Percentiles rank a stretch among this genome's conserved stretches.
Conservation (phyloP, 2,113 vertebrate genomes). For the Bombycilla garrulus region DNA sequence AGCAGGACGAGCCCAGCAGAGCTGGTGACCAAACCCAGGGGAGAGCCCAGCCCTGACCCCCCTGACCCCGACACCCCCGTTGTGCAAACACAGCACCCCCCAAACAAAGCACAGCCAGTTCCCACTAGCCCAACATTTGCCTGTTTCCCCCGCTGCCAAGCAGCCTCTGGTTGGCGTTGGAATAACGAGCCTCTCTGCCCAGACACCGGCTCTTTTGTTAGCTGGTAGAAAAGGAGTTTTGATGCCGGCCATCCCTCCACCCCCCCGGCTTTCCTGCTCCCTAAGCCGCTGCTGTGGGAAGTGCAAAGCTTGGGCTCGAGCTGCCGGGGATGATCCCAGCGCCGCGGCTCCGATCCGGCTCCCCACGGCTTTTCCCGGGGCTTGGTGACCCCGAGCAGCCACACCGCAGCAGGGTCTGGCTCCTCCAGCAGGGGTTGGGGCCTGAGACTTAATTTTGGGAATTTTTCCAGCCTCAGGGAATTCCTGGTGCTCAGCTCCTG, state of each 20-base stretch:
- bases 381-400: neutral
- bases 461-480: neutral
- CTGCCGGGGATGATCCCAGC: neutral
- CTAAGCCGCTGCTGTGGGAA: neutral
- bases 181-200: neutral
- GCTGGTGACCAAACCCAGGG: rapidly evolving
- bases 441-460: neutral
- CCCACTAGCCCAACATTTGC: constrained; percentile 69
- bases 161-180: constrained; percentile 49
- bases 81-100: constrained; percentile 25
- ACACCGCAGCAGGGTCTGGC: rapidly evolving
- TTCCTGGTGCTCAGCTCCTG: neutral
- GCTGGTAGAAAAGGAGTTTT: neutral
- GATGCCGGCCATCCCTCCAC: neutral
- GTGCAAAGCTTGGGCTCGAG: neutral
- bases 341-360: neutral
- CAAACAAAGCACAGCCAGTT: constrained; percentile 46
- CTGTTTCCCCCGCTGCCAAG: constrained; percentile 68
- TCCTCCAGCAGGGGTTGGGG: neutral
- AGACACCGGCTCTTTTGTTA: constrained; percentile 34
- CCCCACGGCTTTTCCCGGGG: neutral
- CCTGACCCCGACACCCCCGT: neutral
- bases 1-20: neutral
- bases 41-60: neutral
- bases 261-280: neutral